Conservation (phyloP, 2,797 vertebrate species). For the Steatocranus sp. region DNA sequence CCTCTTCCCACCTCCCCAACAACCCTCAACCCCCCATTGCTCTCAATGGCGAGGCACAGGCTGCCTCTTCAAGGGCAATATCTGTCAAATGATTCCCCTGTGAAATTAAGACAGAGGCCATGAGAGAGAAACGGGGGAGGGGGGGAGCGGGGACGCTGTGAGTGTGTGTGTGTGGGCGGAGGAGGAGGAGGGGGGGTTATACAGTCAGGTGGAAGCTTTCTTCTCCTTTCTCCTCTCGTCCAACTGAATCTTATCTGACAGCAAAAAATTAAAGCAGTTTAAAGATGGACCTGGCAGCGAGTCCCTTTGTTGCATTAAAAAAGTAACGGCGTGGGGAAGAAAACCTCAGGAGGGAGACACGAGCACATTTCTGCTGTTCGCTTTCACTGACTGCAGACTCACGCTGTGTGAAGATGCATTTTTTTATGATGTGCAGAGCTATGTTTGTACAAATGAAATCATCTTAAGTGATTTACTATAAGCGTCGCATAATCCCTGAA, state of each 20-base stretch:
- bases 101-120: conserved; percentile 77
- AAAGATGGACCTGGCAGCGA: conserved; percentile 49
- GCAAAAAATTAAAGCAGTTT: conserved; percentile 37
- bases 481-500: background rate
- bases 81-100: conserved; percentile 77
- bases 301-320: conserved; percentile 33
- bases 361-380: background rate
- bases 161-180: background rate
- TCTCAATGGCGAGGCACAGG: conserved; percentile 63
- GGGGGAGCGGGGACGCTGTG: background rate
- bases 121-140: conserved; percentile 44
- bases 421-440: background rate
- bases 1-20: conserved; percentile 24
- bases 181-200: background rate
- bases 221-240: background rate
- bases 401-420: background rate
- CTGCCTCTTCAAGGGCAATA: conserved; percentile 77
- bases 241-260: conserved; percentile 49
- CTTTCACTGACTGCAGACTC: conserved; percentile 10
- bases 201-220: conserved; percentile 40
- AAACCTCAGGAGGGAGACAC: background rate
- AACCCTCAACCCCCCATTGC: conserved; percentile 41
- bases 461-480: conserved; percentile 31
- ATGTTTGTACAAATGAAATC: conserved; percentile 36
- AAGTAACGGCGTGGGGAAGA: conserved; percentile 8